Base-by-base conservation (phyloP, 1,140 invertebrate species). In the Tetramorium parvispinum region DNA sequence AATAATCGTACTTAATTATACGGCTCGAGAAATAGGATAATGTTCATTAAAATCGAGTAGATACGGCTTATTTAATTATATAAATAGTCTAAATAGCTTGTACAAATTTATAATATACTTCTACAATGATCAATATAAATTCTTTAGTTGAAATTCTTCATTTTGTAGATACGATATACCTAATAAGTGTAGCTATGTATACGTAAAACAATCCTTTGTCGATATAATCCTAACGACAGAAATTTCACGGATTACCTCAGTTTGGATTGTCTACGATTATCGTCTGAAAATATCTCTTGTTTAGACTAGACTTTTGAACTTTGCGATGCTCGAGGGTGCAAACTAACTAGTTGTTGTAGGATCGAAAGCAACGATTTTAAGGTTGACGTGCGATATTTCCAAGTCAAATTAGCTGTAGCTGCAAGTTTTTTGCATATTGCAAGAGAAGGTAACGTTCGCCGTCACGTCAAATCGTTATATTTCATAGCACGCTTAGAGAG, bases 381-480 rank as follows among this genome's bases (percentile, higher is more conserved):
- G 51, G 55, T 70, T 43, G 66, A 81, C n/a, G 16, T 27, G 40
- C 43, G 8, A 46, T 46, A 73, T 75, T 83, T 83, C 68, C 79
- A 83, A 83, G 68, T 83, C 68, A 83, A 75, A 75, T 83, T 21
- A 46, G 49, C 78, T 40, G 37, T 37, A 24, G 32, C 32, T 10
- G 53, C 21, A 6, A 24, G 53, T 46, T 59, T 73, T 83, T 83
- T 83, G 53, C 79, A 83, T 83, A 49, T 3, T 21, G 68, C 53
- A 18, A 37, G 46, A 27, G 79, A 46, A 83, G 53, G 53, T 18
- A 83, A 83, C 43, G 79, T 21, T 49, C 68, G 53, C 77, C 46
- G 40, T 83, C 40, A 83, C 27, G 79, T 83, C 11, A 81, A 70
- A 81, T 81, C 24, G 79, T 75, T 46, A 82, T 82, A 71, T 82